A percentile compares a stretch with the other conserved stretches of the same genome.
These are phyloP conservation scores for Alligator sinensis DNA, from an alignment of 2,113 vertebrate genomes.

Conservation along the genomic window DNA sequence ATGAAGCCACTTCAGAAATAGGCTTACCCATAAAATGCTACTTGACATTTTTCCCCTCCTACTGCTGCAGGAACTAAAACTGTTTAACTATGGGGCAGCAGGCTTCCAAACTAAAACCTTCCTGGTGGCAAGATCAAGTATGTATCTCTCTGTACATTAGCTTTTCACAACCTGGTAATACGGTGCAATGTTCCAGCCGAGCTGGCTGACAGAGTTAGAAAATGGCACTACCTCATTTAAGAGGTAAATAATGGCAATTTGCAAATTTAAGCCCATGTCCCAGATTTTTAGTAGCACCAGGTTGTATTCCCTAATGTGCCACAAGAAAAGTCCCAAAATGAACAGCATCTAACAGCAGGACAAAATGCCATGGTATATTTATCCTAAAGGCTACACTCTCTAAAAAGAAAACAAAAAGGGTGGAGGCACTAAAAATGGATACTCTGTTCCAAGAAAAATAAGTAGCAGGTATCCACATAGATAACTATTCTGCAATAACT, in stretches of 20 bases:
- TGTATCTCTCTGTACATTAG: fast-evolving
- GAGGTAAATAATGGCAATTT: fast-evolving
- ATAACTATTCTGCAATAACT: no score
- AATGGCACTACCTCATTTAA: neutral
- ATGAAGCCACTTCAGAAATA: no score
- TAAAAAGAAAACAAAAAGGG: no score
- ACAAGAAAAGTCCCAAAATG: fast-evolving
- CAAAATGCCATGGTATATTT: fast-evolving
- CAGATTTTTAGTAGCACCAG: fast-evolving
- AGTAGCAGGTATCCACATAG: no score
- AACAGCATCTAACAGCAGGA: fast-evolving
- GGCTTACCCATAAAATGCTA: fast-evolving
- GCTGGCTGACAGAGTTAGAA: neutral
- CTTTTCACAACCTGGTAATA: neutral
- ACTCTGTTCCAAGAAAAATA: no score
- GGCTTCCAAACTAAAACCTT: no score
- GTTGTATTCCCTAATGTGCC: no score
- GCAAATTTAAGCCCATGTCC: no score
- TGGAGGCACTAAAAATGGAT: neutral
- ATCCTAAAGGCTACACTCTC: fast-evolving
- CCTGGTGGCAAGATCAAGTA: neutral
- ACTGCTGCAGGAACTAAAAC: no score
- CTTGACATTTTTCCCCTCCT: neutral
- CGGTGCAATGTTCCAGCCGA: neutral
- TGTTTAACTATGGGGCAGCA: no score